Evolutionary conservation across 2,797 vertebrate species (phyloP).

Genomic region (Chaetodon trifasciatus): DNA sequence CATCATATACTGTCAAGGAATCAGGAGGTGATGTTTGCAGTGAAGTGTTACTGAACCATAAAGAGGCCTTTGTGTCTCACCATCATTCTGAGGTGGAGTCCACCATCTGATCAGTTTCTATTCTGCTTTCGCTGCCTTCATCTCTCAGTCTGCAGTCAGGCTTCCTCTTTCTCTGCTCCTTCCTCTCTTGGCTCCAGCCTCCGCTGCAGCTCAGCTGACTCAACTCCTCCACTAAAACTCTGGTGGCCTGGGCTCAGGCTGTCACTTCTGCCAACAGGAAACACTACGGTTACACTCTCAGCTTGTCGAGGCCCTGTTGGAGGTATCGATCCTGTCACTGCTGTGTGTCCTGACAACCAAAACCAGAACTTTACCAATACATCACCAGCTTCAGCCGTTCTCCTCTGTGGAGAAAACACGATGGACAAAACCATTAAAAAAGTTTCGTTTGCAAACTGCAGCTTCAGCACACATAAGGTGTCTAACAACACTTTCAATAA

Average conservation of each 20-base stretch:
- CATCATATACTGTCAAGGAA: too few species aligned
- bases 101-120: conserved; percentile 26
- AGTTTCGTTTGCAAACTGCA: neutral
- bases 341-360: neutral
- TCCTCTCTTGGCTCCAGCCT: conserved; percentile 21
- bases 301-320: neutral
- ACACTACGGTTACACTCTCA: conserved; percentile 29
- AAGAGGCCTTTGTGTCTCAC: conserved; percentile 10
- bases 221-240: neutral
- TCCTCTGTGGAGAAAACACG: conserved; percentile 18
- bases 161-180: conserved; percentile 51
- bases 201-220: conserved; percentile 27
- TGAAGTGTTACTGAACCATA: neutral
- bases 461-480: neutral
- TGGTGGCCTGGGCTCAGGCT: neutral
- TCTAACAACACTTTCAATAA: neutral
- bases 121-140: conserved; percentile 44
- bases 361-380: neutral
- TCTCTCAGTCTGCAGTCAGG: neutral
- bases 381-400: neutral
- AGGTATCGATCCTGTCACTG: conserved; percentile 15
- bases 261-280: conserved; percentile 47
- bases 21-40: neutral
- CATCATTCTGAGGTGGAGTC: neutral
- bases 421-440: neutral